Evolutionary conservation across 1,140 invertebrate genomes (phyloP).

Genomic region (Nasonia giraulti): DNA sequence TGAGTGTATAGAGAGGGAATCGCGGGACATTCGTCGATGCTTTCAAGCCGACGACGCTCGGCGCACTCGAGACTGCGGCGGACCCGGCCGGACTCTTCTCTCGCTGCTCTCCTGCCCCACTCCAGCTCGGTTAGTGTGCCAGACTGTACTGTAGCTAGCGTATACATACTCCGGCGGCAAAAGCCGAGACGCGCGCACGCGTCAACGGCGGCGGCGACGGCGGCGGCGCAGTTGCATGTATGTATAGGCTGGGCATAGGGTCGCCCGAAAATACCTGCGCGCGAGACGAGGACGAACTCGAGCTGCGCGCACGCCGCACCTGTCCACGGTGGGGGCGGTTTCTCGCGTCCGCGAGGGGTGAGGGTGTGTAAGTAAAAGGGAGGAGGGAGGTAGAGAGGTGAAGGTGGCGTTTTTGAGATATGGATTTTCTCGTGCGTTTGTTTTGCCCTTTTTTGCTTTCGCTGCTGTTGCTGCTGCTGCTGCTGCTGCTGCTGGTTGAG

Average conservation of each 20-base stretch:
- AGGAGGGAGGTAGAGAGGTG: background rate
- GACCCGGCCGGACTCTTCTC: slow-evolving; percentile 31
- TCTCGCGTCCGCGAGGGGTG: background rate
- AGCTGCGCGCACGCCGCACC: background rate
- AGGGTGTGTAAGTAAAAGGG: background rate
- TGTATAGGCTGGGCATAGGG: background rate
- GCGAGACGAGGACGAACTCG: background rate
- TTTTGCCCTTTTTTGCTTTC: background rate
- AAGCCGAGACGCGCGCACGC: slow-evolving; percentile 20
- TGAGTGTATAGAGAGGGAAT: background rate
- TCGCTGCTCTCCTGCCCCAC: slow-evolving; percentile 7
- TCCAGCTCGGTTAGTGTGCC: background rate
- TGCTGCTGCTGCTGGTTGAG: no score
- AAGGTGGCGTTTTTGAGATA: background rate
- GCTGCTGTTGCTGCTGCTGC: no score
- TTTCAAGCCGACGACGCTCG: slow-evolving; percentile 37
- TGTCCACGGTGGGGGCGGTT: background rate
- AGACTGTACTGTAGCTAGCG: no score
- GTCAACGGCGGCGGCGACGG: background rate
- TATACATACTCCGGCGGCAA: background rate
- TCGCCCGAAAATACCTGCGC: background rate
- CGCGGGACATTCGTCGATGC: background rate
- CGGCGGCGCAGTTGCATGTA: background rate
- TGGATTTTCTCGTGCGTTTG: background rate
- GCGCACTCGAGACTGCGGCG: slow-evolving; percentile 28